Evolutionary conservation across 2,797 vertebrate genomes (phyloP).

Genomic region (Pempheris klunzingeri): DNA sequence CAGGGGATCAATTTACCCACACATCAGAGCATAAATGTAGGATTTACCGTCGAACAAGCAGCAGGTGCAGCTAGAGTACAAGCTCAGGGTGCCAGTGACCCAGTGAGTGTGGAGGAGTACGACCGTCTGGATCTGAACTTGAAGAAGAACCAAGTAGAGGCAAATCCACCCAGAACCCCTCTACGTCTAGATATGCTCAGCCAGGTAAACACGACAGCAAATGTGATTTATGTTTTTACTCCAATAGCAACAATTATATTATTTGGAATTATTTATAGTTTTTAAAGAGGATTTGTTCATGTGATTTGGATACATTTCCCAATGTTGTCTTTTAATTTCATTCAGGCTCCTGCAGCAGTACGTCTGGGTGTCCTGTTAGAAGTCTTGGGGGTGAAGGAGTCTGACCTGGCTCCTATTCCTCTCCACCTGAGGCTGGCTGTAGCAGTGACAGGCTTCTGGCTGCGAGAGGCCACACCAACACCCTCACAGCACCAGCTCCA

Average conservation of each 20-base stretch:
- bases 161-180: conserved; percentile 60
- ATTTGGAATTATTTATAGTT: background rate
- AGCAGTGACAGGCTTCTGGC: conserved; percentile 91
- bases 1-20: conserved; percentile 17
- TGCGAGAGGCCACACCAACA: conserved; percentile 79
- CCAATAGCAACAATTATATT: background rate
- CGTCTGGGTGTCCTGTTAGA: conserved; percentile 85
- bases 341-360: conserved; percentile 78
- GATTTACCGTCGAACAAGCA: conserved; percentile 63
- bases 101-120: conserved; percentile 87
- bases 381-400: conserved; percentile 84
- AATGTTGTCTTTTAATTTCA: background rate
- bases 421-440: conserved; percentile 84
- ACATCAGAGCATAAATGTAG: conserved; percentile 28
- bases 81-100: conserved; percentile 3
- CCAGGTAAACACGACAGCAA: conserved; percentile 83
- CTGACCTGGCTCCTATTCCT: conserved; percentile 81
- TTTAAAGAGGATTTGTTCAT: background rate
- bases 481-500: conserved; percentile 85
- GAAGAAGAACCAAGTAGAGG: conserved; percentile 84
- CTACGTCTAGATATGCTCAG: conserved; percentile 81
- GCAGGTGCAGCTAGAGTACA: conserved; percentile 13
- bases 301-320: background rate
- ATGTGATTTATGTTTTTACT: background rate
- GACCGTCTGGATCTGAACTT: conserved; percentile 88